Evolutionary conservation across 2,113 vertebrate genomes (phyloP), one percentile per base, ranked within the genome.

Genomic region (Ptilorrhoa leucosticta): DNA sequence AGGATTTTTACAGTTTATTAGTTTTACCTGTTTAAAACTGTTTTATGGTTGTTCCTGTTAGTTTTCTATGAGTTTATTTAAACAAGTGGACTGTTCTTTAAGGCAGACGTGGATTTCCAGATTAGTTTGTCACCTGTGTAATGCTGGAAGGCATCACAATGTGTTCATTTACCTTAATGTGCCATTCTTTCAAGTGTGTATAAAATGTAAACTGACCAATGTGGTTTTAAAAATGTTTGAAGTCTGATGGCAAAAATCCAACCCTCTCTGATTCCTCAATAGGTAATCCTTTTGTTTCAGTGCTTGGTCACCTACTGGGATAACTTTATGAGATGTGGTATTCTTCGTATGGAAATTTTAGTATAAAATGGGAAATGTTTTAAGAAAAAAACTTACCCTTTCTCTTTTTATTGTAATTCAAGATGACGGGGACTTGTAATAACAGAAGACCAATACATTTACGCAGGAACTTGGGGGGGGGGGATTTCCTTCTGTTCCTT

Each of bases 41-140:
- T 12, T 87, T 87, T 45, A 31, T 16, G 8, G 51, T 90, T 48
- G 42, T 75, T 91, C n/a, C 14, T 83, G 66, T 87, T 85, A 20
- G 53, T 86, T 95, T 95, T 72, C 66, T 87, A 6, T 20, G 48
- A 81, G 48, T 94, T 95, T 88, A 48, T 94, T 96, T 87, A 78
- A 95, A 64, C 45, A 63, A 35, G 50, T 80, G 51, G 83, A 50
- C 71, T 83, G 79, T 68, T 95, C 87, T 80, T 79, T 64, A 86
- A 83, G 60, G 80, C 60, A 40, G 53, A 60, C 3, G 2, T 42
- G 85, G 51, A 58, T 76, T 48, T 93, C 76, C 86, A 53, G 8
- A 18, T 78, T 11, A 76, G 56, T 61, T 54, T 85, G 77, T 78
- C 72, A 57, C 33, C 20, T 30, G 53, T 92, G 76, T 77, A 77